phyloP scores from a whole-genome alignment of 53 echinoderm and acorn worm species.

The Hippasteria phrygiana region DNA sequence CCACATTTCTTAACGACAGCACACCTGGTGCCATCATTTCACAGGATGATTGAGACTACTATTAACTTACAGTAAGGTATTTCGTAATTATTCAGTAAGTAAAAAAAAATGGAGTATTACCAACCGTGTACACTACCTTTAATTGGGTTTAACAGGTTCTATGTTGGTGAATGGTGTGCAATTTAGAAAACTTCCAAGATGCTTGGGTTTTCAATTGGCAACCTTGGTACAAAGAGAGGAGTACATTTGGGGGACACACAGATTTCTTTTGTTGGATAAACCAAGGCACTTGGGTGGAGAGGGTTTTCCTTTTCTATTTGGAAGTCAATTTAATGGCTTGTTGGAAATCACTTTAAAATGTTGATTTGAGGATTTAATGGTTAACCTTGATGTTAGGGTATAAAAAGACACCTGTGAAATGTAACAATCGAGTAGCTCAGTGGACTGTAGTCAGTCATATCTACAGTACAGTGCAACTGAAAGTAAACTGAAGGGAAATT shows the following conservation, averaged over 20 bases:
- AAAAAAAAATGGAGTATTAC: no score
- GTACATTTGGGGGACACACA: not conserved
- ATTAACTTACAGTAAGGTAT: no score
- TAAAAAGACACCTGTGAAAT: not conserved
- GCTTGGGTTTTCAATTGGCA: slow-evolving; percentile 19
- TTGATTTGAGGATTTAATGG: not conserved
- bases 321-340: slow-evolving; percentile 15
- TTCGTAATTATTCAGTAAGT: no score
- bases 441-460: no score
- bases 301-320: not conserved
- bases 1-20: no score
- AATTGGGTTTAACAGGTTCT: not conserved
- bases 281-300: not conserved
- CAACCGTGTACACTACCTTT: no score
- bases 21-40: no score
- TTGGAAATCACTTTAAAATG: not conserved
- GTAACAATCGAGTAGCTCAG: no score
- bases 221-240: not conserved
- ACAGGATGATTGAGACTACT: no score
- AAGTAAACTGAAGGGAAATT: no score
- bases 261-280: slow-evolving; percentile 30
- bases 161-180: not conserved
- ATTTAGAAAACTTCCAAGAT: slow-evolving; percentile 27
- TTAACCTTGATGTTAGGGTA: not conserved
- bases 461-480: no score